Evolutionary conservation across 2,888 invertebrate genomes (phyloP), one percentile per base, ranked within the genome.

Genomic region (Nomada flava): DNA sequence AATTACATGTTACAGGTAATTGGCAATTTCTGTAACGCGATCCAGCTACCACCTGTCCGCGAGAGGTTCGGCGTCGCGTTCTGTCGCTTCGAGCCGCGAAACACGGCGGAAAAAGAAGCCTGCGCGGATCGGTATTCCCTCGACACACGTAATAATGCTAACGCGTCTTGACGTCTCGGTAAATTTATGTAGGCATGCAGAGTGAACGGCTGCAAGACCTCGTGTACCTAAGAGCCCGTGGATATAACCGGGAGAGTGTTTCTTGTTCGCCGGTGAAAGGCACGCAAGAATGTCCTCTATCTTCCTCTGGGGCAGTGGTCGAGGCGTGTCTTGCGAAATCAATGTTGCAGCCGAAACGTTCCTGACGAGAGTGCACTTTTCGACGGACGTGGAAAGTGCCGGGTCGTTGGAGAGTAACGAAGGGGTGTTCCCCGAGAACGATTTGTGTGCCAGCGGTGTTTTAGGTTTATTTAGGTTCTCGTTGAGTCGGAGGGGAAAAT

Each of bases 1-100:
- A 91, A 91, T 91, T 91, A 89, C 91, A 90, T 89, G 91, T 92
- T 92, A 90, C 86, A 85, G 88, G 88, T 92, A 92, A 92, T 91
- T 91, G 91, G 91, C 90, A 92, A 92, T 92, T 91, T 91, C 89
- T 91, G 89, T 89, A 91, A 90, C 90, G 88, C 87, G 89, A 90
- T 89, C 86, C 84, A 85, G 87, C 88, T 89, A 87, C 89, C 86
- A 89, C 88, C 89, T 86, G 87, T 88, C 87, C 85, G 86, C 87
- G 86, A 81, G 83, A 79, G 44, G 62, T 42, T 42, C 44, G 55
- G 47, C 71, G 59, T 53, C 44, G 62, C 60, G 67, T 60, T 29
- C 11, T n/a, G 69, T 55, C 68, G 47, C 64, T 26, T 15, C 26
- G 26, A 47, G 18, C 9, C 64, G 44, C 26, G 68, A 42, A 55